Evolutionary conservation across 2,797 vertebrate genomes (phyloP), one percentile per base, ranked within the genome.

Genomic region (Crocidura indochinensis): DNA sequence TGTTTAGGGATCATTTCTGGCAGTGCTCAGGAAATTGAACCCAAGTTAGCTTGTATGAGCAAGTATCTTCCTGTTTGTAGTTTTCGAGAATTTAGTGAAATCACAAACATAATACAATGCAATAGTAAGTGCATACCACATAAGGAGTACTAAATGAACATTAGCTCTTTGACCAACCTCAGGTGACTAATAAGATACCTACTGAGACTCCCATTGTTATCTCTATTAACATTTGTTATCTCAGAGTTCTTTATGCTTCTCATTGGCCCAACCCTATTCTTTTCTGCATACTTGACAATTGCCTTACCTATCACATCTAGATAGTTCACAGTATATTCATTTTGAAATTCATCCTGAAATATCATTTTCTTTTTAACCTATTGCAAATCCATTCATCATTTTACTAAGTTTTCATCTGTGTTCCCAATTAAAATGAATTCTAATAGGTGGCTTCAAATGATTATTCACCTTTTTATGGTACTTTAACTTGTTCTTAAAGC

Each of bases 381-480:
- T 65, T 60, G 51, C 85, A 86, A 91, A 79, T 85, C 46, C 85
- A 14, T 62, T 82, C 29, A 64, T 62, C 68, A 44, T 69, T 83
- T 65, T 67, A 73, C 27, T 88, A 72, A 79, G 67, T 84, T 62
- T 56, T 80, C 29, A 38, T 77, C 64, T 29, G 7, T 76, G 62
- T 82, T 10, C 47, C 4, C 9, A 1, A 46, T 77, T 68, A 76
- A 82, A 73, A 85, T 60, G 75, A 74, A 22, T 82, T 69, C 29
- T 53, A 10, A 29, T 6, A n/a, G 29, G 53, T 87, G 80, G 11
- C 38, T 77, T 87, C 26, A 69, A 1, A 77, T 24, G 60, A 56
- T 19, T 29, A 71, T 84, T 65, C 79, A 38, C 20, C 56, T 80
- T 83, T 26, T 24, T 24, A 62, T 2, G 38, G 56, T 22, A 29